phyloP scores from a whole-genome alignment of 2,888 invertebrate genomes.

The Arctia plantaginis region DNA sequence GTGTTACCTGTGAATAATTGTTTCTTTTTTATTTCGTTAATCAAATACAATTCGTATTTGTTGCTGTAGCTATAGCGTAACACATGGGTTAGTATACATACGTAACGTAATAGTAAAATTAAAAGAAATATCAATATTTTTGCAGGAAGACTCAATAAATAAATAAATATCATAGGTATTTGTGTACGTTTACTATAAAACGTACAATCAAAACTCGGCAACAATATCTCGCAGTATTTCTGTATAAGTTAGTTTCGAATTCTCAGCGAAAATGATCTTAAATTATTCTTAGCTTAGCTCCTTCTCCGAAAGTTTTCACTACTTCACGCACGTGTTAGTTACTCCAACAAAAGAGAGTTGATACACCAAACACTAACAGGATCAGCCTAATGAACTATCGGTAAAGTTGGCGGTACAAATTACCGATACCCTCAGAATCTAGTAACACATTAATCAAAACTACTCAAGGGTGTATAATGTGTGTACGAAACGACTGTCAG shows the following conservation, averaged over 20 bases:
- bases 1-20: background rate
- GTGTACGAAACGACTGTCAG: constrained; percentile 13
- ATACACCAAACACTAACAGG: constrained; percentile 8
- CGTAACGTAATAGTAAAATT: too few species aligned
- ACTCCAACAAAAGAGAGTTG: background rate
- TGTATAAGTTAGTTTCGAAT: background rate
- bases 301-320: constrained; percentile 18
- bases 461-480: constrained; percentile 11
- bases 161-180: too few species aligned
- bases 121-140: too few species aligned
- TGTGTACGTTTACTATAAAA: too few species aligned
- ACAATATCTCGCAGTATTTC: background rate
- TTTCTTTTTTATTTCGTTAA: background rate
- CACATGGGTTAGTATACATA: too few species aligned
- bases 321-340: constrained; percentile 1
- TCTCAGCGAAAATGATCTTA: background rate
- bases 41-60: background rate
- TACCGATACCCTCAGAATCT: constrained; percentile 18
- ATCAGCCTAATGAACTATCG: constrained; percentile 30
- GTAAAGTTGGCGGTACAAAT: constrained; percentile 41
- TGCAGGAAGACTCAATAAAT: too few species aligned
- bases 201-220: background rate
- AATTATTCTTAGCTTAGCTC: constrained; percentile 3
- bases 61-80: background rate
- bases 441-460: constrained; percentile 29